Evolutionary conservation across 2,113 vertebrate species (phyloP), one percentile per base, ranked within the genome.

Genomic region (Callaeas wilsoni): DNA sequence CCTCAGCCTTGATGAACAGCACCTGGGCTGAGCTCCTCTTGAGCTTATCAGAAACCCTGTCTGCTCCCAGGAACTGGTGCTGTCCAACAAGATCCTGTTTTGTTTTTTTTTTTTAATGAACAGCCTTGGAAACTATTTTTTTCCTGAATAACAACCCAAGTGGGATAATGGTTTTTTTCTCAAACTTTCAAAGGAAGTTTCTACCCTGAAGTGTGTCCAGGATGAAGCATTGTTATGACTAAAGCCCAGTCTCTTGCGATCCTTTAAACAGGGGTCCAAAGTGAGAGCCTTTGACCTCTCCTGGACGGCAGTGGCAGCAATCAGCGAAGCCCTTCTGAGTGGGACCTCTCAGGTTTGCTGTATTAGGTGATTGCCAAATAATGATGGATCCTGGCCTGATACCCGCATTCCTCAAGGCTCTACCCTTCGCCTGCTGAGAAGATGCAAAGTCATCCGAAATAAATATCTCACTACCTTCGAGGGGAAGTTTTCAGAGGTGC

Each of bases 391-490:
- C 22, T 46, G 57, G 11, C 10, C 49, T 39, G 47, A 33, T 27
- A 42, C 3, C 27, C 29, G 12, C 13, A 10, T 6, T 30, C 49
- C 57, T 22, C 7, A 13, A 39, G 47, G 22, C 49, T 84, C 22
- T 4, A 18, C n/a, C 22, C 41, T 73, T 46, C 13, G 2, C 49
- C 39, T 14, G 11, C 39, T 55, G 33, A 55, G 68, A 39, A 63
- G 22, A 18, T 18, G 12, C 22, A 27, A 27, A 73, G 29, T 4
- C 9, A 37, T 22, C 39, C 27, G 57, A 55, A 64, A 12, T 55
- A 22, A 37, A 3, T 22, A 27, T 63, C 53, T 39, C 7, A 6
- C 4, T 33, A 3, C n/a, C 29, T 64, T 63, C 0, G 1, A 33
- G 49, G 49, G 33, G 57, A 55, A 9, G 4, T 37, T 73, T 37